Conservation (phyloP, 2,113 vertebrate species). For the Periophthalmodon schlosseri region DNA sequence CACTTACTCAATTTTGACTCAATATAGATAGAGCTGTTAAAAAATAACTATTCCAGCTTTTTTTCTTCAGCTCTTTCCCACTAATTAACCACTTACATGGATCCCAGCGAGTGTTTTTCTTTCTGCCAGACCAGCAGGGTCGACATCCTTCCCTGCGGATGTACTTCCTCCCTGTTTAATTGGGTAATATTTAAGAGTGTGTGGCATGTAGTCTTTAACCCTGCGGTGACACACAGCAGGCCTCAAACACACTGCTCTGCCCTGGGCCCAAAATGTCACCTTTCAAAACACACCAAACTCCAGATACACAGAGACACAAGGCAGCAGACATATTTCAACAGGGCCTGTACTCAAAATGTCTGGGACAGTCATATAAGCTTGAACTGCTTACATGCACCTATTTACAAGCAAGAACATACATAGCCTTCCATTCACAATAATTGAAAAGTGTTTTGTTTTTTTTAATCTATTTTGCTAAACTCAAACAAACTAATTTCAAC, state of each 20-base stretch:
- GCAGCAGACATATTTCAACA: constrained; percentile 31
- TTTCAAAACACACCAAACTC: constrained; percentile 40
- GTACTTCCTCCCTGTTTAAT: constrained; percentile 44
- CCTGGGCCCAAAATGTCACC: constrained; percentile 45
- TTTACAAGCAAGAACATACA: constrained; percentile 21
- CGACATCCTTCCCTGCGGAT: constrained; percentile 38
- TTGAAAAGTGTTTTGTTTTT: too few species aligned
- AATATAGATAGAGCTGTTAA: background rate
- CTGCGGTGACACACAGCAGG: constrained; percentile 49
- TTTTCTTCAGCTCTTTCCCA: constrained; percentile 4
- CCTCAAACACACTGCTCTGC: constrained; percentile 47
- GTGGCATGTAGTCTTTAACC: constrained; percentile 43
- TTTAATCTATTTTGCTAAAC: too few species aligned
- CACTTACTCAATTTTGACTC: too few species aligned
- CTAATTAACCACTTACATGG: constrained; percentile 8
- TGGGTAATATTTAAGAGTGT: constrained; percentile 53
- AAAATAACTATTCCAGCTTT: background rate
- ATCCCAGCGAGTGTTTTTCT: constrained; percentile 26
- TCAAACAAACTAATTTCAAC: too few species aligned
- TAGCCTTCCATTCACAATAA: background rate
- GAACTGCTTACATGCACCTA: constrained; percentile 20
- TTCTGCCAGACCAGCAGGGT: constrained; percentile 19
- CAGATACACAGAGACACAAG: constrained; percentile 30
- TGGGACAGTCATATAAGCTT: constrained; percentile 40
- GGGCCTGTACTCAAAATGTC: constrained; percentile 46